A percentile compares a stretch with the other conserved stretches of the same genome.
Conservation (phyloP, 2,888 invertebrate genomes). For the Leptodirus hochenwartii region DNA sequence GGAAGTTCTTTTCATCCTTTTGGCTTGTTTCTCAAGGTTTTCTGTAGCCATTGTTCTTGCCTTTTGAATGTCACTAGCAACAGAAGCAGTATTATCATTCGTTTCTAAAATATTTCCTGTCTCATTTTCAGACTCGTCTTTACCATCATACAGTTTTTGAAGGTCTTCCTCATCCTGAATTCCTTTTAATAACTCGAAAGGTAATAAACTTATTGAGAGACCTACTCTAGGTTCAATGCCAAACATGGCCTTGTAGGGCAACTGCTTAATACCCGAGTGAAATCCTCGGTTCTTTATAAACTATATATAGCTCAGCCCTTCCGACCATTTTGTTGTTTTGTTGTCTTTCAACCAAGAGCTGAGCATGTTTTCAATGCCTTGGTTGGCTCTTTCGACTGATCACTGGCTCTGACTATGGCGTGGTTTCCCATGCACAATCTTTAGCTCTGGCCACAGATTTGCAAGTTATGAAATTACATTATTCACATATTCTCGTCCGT, state of each 20-base stretch:
- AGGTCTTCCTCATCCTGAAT: conserved; percentile 10
- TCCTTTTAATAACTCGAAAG: conserved; percentile 10
- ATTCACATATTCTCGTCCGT: conserved; percentile 20
- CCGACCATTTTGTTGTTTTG: conserved; percentile 21
- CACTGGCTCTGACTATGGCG: conserved; percentile 20
- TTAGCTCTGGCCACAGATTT: conserved; percentile 18
- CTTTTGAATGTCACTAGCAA: conserved; percentile 3
- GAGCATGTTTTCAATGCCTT: conserved; percentile 22
- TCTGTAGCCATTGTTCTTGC: background rate
- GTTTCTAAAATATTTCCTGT: background rate
- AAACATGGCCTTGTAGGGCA: conserved; percentile 17
- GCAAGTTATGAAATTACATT: conserved; percentile 15
- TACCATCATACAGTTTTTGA: conserved; percentile 2
- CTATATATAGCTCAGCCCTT: conserved; percentile 24
- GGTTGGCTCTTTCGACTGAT: conserved; percentile 20
- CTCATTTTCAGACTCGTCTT: background rate
- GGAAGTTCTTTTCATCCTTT: conserved; percentile 11
- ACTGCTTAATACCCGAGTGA: conserved; percentile 18
- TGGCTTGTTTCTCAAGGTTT: conserved; percentile 3
- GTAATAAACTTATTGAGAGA: conserved; percentile 10
- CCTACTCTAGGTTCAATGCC: conserved; percentile 12
- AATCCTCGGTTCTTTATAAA: conserved; percentile 24
- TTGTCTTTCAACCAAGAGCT: conserved; percentile 21
- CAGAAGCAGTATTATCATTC: background rate
- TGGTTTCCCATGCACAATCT: conserved; percentile 23